These are phyloP conservation scores for Scolopax bukidnonensis DNA, from an alignment of 2,797 vertebrate genomes.

Conservation along the genomic window DNA sequence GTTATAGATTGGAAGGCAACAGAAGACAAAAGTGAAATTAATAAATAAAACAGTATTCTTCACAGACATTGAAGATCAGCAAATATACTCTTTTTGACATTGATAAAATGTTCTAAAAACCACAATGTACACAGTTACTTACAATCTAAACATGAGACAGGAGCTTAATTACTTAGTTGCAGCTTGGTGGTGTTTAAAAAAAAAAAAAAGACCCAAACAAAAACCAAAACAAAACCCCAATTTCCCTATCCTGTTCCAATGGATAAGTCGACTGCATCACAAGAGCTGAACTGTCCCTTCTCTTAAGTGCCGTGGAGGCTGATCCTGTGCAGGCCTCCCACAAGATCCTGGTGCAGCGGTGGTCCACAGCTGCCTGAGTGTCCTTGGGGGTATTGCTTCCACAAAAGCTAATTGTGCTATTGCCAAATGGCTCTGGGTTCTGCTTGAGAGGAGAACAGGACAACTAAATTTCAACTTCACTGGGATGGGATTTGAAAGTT, in stretches of 20 bases:
- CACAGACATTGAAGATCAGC: background rate
- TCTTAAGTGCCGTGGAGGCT: background rate
- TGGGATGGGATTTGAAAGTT: background rate
- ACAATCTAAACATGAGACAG: background rate
- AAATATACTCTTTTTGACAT: background rate
- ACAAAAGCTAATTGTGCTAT: background rate
- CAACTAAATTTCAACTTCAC: background rate
- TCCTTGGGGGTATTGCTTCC: background rate
- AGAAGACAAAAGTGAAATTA: background rate
- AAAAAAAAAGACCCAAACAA: background rate
- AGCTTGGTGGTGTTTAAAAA: background rate
- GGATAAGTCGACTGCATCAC: background rate
- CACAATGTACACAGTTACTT: background rate
- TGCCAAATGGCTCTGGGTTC: background rate
- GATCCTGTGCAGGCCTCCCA: background rate
- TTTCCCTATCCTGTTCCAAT: background rate
- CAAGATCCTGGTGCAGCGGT: accelerated
- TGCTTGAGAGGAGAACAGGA: accelerated
- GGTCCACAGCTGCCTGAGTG: background rate
- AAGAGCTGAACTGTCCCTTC: background rate
- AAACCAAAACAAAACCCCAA: background rate
- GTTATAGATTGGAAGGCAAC: background rate
- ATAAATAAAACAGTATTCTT: constrained; percentile 6
- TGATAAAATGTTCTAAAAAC: background rate
- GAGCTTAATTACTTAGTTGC: background rate